These are phyloP conservation scores for Corticium candelabrum DNA, from an alignment of 37 sponge, comb jelly and placozoan species.

Conservation along the genomic window DNA sequence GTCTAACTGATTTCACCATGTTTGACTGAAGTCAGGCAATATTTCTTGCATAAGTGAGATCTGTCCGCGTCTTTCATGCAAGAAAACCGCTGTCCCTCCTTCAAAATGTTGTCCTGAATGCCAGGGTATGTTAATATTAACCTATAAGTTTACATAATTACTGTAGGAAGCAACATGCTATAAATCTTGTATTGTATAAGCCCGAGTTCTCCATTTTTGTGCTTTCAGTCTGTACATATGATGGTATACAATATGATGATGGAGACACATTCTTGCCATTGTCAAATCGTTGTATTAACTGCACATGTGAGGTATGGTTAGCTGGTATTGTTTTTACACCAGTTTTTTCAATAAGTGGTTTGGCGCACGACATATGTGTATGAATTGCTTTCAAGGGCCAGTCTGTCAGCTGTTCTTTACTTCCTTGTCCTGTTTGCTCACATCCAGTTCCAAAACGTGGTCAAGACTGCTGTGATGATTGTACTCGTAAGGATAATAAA, in stretches of 20 bases:
- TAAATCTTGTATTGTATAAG: no score
- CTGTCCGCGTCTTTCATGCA: background rate
- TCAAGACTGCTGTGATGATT: background rate
- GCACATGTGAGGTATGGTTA: background rate
- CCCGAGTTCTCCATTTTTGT: background rate
- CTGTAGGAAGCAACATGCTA: no score
- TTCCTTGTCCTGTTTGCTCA: background rate
- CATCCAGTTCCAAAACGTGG: background rate
- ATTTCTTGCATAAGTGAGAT: background rate
- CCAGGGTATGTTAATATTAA: no score
- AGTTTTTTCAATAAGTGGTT: no score
- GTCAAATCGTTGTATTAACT: background rate
- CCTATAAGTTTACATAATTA: no score
- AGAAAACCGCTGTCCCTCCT: background rate
- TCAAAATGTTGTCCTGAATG: background rate
- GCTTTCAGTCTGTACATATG: background rate
- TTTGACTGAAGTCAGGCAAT: no score
- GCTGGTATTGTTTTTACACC: background rate
- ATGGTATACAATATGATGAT: background rate
- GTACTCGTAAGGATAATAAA: background rate
- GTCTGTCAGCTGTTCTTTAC: background rate
- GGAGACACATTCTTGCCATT: background rate
- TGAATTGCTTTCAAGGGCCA: background rate
- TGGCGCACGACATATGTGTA: background rate
- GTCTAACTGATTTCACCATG: no score